A percentile compares a stretch with the other conserved stretches of the same genome.
Evolutionary conservation across 2,797 vertebrate species (phyloP).

Genomic region (Melanotaenia pygmaea): DNA sequence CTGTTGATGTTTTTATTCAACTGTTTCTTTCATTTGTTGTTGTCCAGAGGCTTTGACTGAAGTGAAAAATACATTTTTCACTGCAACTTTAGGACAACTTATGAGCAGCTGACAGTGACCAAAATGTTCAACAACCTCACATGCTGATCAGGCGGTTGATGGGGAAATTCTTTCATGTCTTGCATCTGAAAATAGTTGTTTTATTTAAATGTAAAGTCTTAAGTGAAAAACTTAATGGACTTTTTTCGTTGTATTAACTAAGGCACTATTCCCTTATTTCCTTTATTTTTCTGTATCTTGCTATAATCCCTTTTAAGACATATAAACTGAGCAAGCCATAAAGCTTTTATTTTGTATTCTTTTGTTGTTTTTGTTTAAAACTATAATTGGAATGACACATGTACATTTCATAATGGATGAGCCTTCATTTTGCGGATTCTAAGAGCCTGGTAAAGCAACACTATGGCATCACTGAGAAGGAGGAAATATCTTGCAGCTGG

Average conservation of each 20-base stretch:
- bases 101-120: slow-evolving; percentile 20
- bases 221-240: slow-evolving; percentile 22
- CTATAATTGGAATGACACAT: background rate
- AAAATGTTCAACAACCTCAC: slow-evolving; percentile 43
- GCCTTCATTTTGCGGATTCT: background rate
- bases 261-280: background rate
- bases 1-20: slow-evolving; percentile 40
- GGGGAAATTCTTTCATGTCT: slow-evolving; percentile 30
- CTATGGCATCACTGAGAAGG: background rate
- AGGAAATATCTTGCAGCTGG: no score
- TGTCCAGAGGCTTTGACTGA: slow-evolving; percentile 35
- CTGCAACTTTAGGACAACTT: slow-evolving; percentile 40
- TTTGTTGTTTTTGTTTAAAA: background rate
- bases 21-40: slow-evolving; percentile 30
- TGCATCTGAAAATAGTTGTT: background rate
- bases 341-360: background rate
- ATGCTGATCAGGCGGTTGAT: slow-evolving; percentile 51
- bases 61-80: slow-evolving; percentile 30
- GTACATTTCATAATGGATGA: background rate
- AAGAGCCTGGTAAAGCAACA: no score
- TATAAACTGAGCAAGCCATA: background rate
- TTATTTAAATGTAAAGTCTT: background rate
- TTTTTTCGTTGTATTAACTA: background rate
- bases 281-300: background rate
- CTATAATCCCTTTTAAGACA: background rate